A percentile compares a stretch with the other conserved stretches of the same genome.
These are phyloP conservation scores for Danaus melanippus DNA, from an alignment of 1,140 invertebrate genomes.

Conservation along the genomic window DNA sequence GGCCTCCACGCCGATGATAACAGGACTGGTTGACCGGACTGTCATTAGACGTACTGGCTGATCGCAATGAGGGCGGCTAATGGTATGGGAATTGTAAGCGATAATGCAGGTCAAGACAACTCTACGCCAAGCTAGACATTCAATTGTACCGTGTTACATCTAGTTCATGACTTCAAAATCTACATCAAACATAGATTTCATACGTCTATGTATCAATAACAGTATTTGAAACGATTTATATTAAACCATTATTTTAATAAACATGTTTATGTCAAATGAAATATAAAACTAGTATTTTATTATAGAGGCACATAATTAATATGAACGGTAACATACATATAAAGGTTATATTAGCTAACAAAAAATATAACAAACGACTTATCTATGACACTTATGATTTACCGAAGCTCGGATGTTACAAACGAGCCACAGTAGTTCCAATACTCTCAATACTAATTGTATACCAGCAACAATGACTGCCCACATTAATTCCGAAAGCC, in stretches of 20 bases:
- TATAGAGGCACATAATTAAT: too few relatives aligned
- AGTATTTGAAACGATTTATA: too few relatives aligned
- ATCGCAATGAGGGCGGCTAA: constrained; percentile 31
- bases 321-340: too few relatives aligned
- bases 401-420: constrained; percentile 13
- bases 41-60: constrained; percentile 36
- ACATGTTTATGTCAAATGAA: too few relatives aligned
- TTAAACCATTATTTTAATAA: too few relatives aligned
- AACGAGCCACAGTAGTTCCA: constrained; percentile 26
- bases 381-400: constrained; percentile 9
- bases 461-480: constrained; percentile 46
- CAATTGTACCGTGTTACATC: background rate
- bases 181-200: too few relatives aligned
- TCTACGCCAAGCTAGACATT: constrained; percentile 2
- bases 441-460: constrained; percentile 53
- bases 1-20: constrained; percentile 46
- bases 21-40: constrained; percentile 37
- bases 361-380: too few relatives aligned
- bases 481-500: constrained; percentile 47
- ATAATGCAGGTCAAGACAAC: constrained; percentile 47
- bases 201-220: too few relatives aligned
- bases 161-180: too few relatives aligned
- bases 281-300: too few relatives aligned
- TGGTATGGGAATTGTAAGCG: constrained; percentile 23
- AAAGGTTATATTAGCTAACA: too few relatives aligned